Evolutionary conservation across 2,888 invertebrate genomes (phyloP), one percentile per base, ranked within the genome.

Genomic region (Mesorhabditis sp.): DNA sequence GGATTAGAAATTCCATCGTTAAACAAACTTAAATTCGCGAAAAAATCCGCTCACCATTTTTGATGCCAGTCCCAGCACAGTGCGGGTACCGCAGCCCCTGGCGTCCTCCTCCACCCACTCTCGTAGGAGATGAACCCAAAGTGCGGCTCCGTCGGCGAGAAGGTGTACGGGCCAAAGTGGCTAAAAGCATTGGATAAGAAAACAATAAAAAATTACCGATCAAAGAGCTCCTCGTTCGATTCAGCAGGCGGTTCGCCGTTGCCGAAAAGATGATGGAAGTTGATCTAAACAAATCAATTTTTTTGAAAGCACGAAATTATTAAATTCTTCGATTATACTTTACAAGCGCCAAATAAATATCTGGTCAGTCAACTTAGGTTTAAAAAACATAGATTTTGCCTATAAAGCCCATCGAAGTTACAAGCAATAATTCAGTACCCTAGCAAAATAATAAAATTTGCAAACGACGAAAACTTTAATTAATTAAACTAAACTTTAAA

Each of bases 1-100:
- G 58, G n/a, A 50, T 50, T 50, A 13, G 58, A 1, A 50, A 50
- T 28, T 2, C 28, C 28, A 28, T 28, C 28, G 2, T 28, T 28
- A 28, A 28, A 28, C 1, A 28, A 28, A 28, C 1, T 28, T 28
- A 28, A 28, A 28, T 28, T 2, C 1, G 28, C n/a, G 58, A 2
- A 50, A 50, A 50, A 50, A n/a, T 1, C 58, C 58, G 50, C 7
- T 50, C 2, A 50, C 58, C 58, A 50, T 50, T n/a, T 50, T n/a
- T 50, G n/a, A 50, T 50, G n/a, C 58, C 58, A 50, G 58, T n/a
- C 58, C 7, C 58, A 50, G 58, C 58, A n/a, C 58, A 50, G 58
- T 50, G 58, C n/a, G 58, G 58, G n/a, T 13, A 50, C n/a, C n/a
- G 7, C 58, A 50, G 58, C 58, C n/a, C 58, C n/a, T n/a, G 10